These are phyloP conservation scores for Rousettus madagascariensis DNA, from an alignment of 2,797 vertebrate species.

Conservation along the genomic window DNA sequence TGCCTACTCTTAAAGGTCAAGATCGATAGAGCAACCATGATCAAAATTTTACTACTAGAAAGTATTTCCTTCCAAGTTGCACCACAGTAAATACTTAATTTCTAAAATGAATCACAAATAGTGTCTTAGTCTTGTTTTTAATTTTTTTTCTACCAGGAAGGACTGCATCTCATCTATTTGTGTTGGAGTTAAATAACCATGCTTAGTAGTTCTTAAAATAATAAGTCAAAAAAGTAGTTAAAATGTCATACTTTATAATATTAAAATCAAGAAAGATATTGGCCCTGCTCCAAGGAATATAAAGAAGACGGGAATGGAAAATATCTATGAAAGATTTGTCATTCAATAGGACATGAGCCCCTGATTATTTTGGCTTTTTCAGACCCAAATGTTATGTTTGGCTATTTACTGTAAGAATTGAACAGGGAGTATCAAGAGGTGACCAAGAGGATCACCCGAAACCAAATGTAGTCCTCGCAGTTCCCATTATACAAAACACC, in stretches of 20 bases:
- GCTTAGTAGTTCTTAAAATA: neutral
- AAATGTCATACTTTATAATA: neutral
- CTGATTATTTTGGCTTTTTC: neutral
- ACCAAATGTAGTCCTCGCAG: neutral
- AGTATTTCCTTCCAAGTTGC: neutral
- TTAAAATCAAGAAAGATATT: neutral
- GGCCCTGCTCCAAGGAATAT: neutral
- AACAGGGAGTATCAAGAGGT: neutral
- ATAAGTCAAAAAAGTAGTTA: neutral
- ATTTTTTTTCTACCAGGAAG: neutral
- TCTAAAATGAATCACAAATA: constrained; percentile 2
- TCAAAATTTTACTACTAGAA: neutral
- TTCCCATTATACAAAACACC: neutral
- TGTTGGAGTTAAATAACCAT: neutral
- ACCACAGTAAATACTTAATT: neutral
- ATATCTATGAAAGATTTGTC: neutral
- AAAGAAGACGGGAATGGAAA: neutral
- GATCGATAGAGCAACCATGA: neutral
- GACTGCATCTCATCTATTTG: neutral
- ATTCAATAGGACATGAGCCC: neutral
- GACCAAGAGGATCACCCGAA: neutral
- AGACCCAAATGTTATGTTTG: neutral
- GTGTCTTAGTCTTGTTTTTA: neutral
- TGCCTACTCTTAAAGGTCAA: neutral
- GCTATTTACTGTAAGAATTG: neutral